Conservation (phyloP, 2,888 invertebrate species). For the Dugesia japonica region DNA sequence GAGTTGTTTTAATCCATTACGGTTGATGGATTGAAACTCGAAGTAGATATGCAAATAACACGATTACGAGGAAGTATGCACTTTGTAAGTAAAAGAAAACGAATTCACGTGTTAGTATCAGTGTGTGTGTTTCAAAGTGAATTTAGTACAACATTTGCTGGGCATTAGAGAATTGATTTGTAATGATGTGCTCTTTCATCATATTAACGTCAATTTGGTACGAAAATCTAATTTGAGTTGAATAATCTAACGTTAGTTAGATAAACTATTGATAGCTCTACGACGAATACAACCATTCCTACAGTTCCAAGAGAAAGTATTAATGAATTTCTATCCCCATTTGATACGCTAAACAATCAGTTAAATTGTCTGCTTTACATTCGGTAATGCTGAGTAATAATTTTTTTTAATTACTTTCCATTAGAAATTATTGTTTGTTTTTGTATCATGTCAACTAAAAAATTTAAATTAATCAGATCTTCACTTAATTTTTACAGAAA, state of each 20-base stretch:
- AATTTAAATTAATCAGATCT: not conserved
- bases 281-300: constrained; percentile 15
- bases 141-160: not conserved
- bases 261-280: constrained; percentile 20
- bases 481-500: too few species aligned
- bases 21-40: constrained; percentile 20
- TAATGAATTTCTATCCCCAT: constrained; percentile 14
- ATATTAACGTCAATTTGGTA: constrained; percentile 16
- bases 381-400: constrained; percentile 20
- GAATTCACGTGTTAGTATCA: not conserved
- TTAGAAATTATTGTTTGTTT: not conserved
- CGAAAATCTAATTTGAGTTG: constrained; percentile 20
- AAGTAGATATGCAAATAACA: constrained; percentile 20
- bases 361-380: constrained; percentile 20
- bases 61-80: constrained; percentile 5
- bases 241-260: constrained; percentile 20
- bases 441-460: not conserved
- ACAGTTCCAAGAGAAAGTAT: constrained; percentile 20
- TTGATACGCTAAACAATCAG: constrained; percentile 20
- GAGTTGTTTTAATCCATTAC: constrained; percentile 20
- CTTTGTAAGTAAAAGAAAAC: constrained; percentile 10
- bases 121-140: too few species aligned
- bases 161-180: constrained; percentile 16
- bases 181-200: constrained; percentile 20
- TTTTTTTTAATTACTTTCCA: constrained; percentile 17